Evolutionary conservation across 2,113 vertebrate species (phyloP).

Genomic region (Atractosteus spatula): DNA sequence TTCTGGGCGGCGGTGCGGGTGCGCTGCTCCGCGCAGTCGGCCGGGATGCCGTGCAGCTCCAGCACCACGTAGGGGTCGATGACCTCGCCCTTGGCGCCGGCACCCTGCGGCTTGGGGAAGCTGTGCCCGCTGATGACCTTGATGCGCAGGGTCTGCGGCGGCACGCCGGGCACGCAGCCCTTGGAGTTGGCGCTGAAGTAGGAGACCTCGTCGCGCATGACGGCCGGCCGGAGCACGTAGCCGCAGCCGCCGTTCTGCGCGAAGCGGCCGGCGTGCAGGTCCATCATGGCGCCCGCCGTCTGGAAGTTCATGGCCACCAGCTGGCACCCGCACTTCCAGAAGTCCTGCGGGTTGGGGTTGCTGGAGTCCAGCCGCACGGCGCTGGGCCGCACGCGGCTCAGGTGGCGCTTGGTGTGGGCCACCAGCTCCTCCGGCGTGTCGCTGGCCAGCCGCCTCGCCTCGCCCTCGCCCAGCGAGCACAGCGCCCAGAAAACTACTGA

Average conservation of each 20-base stretch:
- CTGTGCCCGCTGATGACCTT: slow-evolving; percentile 97
- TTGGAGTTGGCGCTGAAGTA: slow-evolving; percentile 96
- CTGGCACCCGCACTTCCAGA: slow-evolving; percentile 97
- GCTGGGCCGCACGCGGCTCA: slow-evolving; percentile 88
- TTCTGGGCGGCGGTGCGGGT: slow-evolving; percentile 94
- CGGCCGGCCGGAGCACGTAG: slow-evolving; percentile 85
- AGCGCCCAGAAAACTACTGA: slow-evolving; percentile 70
- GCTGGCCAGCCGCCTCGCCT: slow-evolving; percentile 84
- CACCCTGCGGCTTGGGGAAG: slow-evolving; percentile 94
- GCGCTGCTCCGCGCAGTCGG: slow-evolving; percentile 89
- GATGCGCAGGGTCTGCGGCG: slow-evolving; percentile 85
- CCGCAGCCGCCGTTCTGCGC: slow-evolving; percentile 89
- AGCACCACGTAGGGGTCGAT: slow-evolving; percentile 95
- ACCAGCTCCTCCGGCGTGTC: slow-evolving; percentile 94
- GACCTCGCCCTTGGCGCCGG: slow-evolving; percentile 93
- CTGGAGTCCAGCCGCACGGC: slow-evolving; percentile 93
- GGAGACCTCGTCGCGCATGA: slow-evolving; percentile 93
- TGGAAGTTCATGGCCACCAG: slow-evolving; percentile 96
- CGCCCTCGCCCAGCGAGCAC: slow-evolving; percentile 89
- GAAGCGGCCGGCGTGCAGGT: slow-evolving; percentile 91
- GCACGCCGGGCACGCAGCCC: slow-evolving; percentile 88
- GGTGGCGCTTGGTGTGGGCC: slow-evolving; percentile 88
- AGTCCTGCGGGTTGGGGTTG: slow-evolving; percentile 94
- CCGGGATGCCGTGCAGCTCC: slow-evolving; percentile 93
- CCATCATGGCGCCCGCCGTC: slow-evolving; percentile 94